A percentile compares a stretch with the other conserved stretches of the same genome.
Conservation (phyloP, 2,888 invertebrate species). For the Acanthoscelides obtectus region DNA sequence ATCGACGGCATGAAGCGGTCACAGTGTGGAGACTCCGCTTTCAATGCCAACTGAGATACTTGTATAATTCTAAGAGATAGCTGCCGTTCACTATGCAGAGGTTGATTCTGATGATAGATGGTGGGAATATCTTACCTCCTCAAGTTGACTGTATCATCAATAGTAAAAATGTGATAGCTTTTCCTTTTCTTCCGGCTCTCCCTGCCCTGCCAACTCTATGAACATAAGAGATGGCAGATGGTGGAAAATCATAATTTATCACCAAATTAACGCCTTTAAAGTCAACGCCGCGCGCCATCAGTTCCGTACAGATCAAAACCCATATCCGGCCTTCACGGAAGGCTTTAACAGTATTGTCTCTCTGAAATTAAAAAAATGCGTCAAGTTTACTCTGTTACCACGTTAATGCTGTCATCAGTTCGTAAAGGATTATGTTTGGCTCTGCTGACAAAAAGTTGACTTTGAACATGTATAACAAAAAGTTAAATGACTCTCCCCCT, state of each 20-base stretch:
- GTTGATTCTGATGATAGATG: background rate
- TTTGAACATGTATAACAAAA: no score
- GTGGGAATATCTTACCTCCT: slow-evolving; percentile 58
- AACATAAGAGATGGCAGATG: slow-evolving; percentile 82
- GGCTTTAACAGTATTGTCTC: slow-evolving; percentile 85
- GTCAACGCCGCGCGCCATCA: slow-evolving; percentile 95
- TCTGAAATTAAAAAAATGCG: slow-evolving; percentile 57
- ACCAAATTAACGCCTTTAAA: slow-evolving; percentile 95
- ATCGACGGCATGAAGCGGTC: no score
- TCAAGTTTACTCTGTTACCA: no score
- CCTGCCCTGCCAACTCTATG: slow-evolving; percentile 89
- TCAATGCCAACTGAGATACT: no score
- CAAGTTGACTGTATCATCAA: slow-evolving; percentile 79
- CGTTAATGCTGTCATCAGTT: no score
- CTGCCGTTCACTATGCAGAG: no score
- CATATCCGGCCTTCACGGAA: slow-evolving; percentile 92
- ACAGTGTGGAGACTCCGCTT: no score
- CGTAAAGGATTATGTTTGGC: no score
- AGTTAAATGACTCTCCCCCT: no score
- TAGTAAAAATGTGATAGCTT: slow-evolving; percentile 93
- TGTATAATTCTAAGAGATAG: no score
- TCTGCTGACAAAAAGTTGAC: no score
- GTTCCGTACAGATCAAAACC: slow-evolving; percentile 94
- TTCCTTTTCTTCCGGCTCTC: slow-evolving; percentile 83
- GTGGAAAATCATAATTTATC: slow-evolving; percentile 96